These are phyloP conservation scores for Drosophila kanekoi DNA, from an alignment of 2,888 invertebrate genomes.

Conservation along the genomic window DNA sequence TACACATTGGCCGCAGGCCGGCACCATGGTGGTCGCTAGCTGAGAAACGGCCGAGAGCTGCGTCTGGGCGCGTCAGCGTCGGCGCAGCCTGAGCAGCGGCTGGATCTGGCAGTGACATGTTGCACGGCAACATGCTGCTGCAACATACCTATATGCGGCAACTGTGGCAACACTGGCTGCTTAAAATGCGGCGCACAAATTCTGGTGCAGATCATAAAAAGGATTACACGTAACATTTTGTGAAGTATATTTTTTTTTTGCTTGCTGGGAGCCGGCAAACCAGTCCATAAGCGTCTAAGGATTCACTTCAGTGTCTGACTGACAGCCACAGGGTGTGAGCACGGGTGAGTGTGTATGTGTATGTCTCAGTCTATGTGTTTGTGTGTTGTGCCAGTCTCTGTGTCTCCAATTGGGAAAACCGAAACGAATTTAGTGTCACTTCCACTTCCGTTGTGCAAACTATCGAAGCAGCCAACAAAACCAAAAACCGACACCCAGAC, in stretches of 20 bases:
- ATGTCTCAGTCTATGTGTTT: neutral
- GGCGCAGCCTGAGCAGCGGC: conserved; percentile 74
- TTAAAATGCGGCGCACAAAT: conserved; percentile 74
- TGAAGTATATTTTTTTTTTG: conserved; percentile 54
- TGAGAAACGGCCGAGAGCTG: conserved; percentile 75
- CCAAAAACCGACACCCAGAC: conserved; percentile 40
- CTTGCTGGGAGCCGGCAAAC: conserved; percentile 28
- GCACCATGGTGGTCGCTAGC: conserved; percentile 84
- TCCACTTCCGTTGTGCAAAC: conserved; percentile 80
- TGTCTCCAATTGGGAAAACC: conserved; percentile 70
- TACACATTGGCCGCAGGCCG: conserved; percentile 81
- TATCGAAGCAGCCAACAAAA: conserved; percentile 61
- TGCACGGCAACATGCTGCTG: conserved; percentile 41
- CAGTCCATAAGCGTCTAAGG: conserved; percentile 53
- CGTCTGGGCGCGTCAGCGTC: conserved; percentile 69
- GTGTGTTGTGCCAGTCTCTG: conserved; percentile 16
- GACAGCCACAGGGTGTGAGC: conserved; percentile 20
- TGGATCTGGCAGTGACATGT: conserved; percentile 82
- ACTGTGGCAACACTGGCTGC: conserved; percentile 36
- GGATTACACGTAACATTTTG: conserved; percentile 78
- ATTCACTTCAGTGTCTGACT: conserved; percentile 33
- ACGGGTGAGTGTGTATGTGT: conserved; percentile 9
- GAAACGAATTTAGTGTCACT: conserved; percentile 78
- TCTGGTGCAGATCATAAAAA: conserved; percentile 76
- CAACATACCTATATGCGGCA: conserved; percentile 22